Conservation (phyloP, 2,113 vertebrate species). For the Sterrhoptilus dennistouni region DNA sequence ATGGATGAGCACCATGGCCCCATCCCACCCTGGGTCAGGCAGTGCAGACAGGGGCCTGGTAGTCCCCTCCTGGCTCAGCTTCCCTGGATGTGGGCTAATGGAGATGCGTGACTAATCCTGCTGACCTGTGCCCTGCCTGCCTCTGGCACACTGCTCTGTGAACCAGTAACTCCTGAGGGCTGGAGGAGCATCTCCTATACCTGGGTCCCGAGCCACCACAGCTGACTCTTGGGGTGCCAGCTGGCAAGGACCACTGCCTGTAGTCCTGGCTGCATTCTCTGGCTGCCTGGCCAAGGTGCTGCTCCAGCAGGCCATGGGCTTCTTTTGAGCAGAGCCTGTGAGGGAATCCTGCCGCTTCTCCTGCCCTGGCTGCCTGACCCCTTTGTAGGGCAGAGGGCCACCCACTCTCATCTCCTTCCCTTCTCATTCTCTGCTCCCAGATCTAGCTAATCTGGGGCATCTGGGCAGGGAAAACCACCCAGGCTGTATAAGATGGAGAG, state of each 20-base stretch:
- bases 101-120: not conserved
- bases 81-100: not conserved
- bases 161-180: fast-evolving
- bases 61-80: not conserved
- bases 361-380: not conserved
- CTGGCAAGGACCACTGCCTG: not conserved
- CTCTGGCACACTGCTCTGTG: not conserved
- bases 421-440: not conserved
- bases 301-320: not conserved
- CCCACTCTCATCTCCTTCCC: not conserved
- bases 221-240: not conserved
- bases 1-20: fast-evolving
- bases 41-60: not conserved
- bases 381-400: not conserved
- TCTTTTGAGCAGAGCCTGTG: not conserved
- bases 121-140: not conserved
- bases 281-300: not conserved
- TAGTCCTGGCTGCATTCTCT: not conserved
- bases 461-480: not conserved
- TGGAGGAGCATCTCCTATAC: not conserved
- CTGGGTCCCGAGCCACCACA: not conserved
- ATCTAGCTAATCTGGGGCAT: not conserved
- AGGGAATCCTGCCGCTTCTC: not conserved
- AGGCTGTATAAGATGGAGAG: not conserved
- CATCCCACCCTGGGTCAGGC: fast-evolving